A percentile compares a stretch with the other conserved stretches of the same genome.
Evolutionary conservation across 2,888 invertebrate genomes (phyloP).

Genomic region (Brassicogethes aeneus): DNA sequence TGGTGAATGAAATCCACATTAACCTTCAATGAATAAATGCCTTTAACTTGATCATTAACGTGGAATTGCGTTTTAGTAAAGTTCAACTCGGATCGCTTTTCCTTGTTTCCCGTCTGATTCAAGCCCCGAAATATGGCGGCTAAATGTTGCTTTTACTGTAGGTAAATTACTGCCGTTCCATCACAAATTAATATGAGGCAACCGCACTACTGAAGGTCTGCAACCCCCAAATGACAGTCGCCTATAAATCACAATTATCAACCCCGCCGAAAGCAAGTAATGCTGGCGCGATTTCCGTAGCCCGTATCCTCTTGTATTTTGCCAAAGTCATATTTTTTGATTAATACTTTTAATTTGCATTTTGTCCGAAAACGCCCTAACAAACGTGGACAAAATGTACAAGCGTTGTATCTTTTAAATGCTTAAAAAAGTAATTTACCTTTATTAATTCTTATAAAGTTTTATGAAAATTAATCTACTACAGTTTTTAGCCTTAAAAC

Average conservation of each 20-base stretch:
- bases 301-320: neutral
- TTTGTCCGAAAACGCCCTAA: too few relatives aligned
- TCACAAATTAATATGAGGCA: conserved; percentile 28
- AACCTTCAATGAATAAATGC: conserved; percentile 13
- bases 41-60: conserved; percentile 13
- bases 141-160: conserved; percentile 18
- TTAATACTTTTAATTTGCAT: conserved; percentile 1
- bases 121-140: conserved; percentile 7
- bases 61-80: conserved; percentile 12
- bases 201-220: conserved; percentile 20
- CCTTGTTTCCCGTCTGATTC: neutral
- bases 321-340: conserved; percentile 3
- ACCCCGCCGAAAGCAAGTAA: conserved; percentile 13
- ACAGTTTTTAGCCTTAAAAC: too few relatives aligned
- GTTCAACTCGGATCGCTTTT: conserved; percentile 9
- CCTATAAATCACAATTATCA: conserved; percentile 33
- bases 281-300: neutral
- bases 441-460: too few relatives aligned
- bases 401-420: too few relatives aligned
- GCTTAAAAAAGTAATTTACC: too few relatives aligned
- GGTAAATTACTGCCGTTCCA: conserved; percentile 22
- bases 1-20: conserved; percentile 9
- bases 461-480: too few relatives aligned
- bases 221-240: conserved; percentile 26
- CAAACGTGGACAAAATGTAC: too few relatives aligned